Evolutionary conservation across 2,797 vertebrate species (phyloP).

Genomic region (Tapirus indicus): DNA sequence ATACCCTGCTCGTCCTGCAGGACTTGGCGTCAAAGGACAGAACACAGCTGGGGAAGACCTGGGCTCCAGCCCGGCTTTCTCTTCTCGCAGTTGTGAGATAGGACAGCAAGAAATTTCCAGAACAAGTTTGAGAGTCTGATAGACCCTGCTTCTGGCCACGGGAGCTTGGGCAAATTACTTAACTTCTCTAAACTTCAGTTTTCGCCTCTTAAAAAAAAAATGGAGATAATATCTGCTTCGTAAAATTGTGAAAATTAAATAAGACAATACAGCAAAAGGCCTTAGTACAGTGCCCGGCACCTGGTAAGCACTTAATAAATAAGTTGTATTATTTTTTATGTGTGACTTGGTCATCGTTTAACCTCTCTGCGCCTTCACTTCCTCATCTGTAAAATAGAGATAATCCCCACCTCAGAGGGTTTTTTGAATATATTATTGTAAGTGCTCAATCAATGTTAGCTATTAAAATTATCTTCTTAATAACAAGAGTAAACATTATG

Average conservation of each 20-base stretch:
- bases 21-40: neutral
- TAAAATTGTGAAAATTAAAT: neutral
- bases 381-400: constrained; percentile 49
- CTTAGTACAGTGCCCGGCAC: neutral
- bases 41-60: neutral
- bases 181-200: neutral
- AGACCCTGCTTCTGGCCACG: neutral
- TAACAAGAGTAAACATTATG: constrained; percentile 59
- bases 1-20: accelerated
- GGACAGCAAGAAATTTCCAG: neutral
- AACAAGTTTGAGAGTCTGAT: neutral
- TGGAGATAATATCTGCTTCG: neutral
- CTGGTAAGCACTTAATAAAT: neutral
- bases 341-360: neutral
- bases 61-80: neutral
- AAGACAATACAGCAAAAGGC: neutral
- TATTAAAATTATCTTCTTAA: constrained; percentile 59
- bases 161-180: neutral
- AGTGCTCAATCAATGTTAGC: constrained; percentile 45
- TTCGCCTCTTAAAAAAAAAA: neutral
- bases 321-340: neutral
- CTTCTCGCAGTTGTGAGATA: neutral
- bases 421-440: constrained; percentile 43
- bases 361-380: constrained; percentile 44
- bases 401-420: neutral